phyloP scores from a whole-genome alignment of 2,113 vertebrate genomes.

The Acinonyx jubatus region DNA sequence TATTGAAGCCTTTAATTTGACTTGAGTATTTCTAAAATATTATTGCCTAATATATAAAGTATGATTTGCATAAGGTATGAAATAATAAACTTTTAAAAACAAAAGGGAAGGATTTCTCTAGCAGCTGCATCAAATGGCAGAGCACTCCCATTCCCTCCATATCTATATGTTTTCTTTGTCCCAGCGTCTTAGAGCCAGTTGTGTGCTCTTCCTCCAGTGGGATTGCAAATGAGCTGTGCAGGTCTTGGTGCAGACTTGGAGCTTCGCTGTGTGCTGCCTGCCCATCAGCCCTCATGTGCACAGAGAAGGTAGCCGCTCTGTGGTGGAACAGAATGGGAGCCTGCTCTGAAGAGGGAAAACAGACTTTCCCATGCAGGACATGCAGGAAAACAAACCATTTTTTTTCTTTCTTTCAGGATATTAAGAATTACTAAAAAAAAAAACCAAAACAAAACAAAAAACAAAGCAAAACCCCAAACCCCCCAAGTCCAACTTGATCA shows the following conservation, averaged over 20 bases:
- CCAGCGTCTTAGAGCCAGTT: constrained; percentile 74
- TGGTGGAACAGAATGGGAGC: background rate
- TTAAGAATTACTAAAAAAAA: background rate
- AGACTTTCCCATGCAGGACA: background rate
- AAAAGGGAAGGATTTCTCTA: constrained; percentile 82
- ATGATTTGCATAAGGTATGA: constrained; percentile 88
- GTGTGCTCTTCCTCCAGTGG: constrained; percentile 73
- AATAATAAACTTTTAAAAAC: constrained; percentile 85
- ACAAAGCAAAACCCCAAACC: background rate
- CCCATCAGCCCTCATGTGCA: background rate
- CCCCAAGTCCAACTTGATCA: background rate
- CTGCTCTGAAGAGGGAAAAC: constrained; percentile 3
- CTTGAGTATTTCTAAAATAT: constrained; percentile 85
- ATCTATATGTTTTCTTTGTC: constrained; percentile 81
- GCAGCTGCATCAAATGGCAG: constrained; percentile 79
- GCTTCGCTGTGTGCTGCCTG: background rate
- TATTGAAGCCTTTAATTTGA: constrained; percentile 88
- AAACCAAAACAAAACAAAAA: background rate
- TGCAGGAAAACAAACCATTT: background rate
- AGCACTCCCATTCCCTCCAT: constrained; percentile 73
- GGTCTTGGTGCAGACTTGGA: constrained; percentile 40
- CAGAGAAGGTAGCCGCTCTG: background rate
- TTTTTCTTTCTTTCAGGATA: background rate
- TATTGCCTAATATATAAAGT: constrained; percentile 88
- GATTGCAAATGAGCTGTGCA: constrained; percentile 74